Evolutionary conservation across 1,140 invertebrate genomes (phyloP).

Genomic region (Littorina saxatilis): DNA sequence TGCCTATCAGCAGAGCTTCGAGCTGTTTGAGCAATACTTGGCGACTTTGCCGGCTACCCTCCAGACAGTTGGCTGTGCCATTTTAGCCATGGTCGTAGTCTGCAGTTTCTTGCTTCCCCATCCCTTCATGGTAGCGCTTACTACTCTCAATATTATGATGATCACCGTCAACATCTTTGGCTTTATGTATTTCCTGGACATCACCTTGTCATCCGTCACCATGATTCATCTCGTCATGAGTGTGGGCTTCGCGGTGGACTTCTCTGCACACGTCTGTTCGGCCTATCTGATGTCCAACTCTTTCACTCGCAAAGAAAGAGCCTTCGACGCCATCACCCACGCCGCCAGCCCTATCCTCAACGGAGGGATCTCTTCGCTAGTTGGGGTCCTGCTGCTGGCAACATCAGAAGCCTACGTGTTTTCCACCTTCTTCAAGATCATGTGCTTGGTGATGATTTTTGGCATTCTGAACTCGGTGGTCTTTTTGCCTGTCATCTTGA

Average conservation of each 20-base stretch:
- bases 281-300: slow-evolving; percentile 91
- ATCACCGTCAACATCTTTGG: slow-evolving; percentile 96
- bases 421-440: slow-evolving; percentile 98
- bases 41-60: slow-evolving; percentile 94
- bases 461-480: slow-evolving; percentile 95
- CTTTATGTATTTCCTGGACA: slow-evolving; percentile 96
- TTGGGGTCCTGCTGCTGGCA: slow-evolving; percentile 91
- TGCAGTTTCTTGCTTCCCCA: slow-evolving; percentile 97
- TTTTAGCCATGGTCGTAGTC: slow-evolving; percentile 96
- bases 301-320: slow-evolving; percentile 79
- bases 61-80: slow-evolving; percentile 93
- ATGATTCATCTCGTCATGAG: slow-evolving; percentile 99
- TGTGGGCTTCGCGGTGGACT: slow-evolving; percentile 99
- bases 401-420: slow-evolving; percentile 97
- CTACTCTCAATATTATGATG: slow-evolving; percentile 95
- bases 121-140: slow-evolving; percentile 93
- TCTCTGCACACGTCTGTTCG: slow-evolving; percentile 97
- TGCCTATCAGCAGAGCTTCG: slow-evolving; percentile 60
- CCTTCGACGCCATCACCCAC: slow-evolving; percentile 90
- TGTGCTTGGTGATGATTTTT: slow-evolving; percentile 95
- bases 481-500: slow-evolving; percentile 92
- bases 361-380: slow-evolving; percentile 94
- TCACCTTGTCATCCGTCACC: slow-evolving; percentile 96
- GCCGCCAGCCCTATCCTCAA: slow-evolving; percentile 95
- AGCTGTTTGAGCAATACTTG: slow-evolving; percentile 84